Base-by-base conservation (phyloP, 2,888 invertebrate genomes). In the Mellilla xanthometata region DNA sequence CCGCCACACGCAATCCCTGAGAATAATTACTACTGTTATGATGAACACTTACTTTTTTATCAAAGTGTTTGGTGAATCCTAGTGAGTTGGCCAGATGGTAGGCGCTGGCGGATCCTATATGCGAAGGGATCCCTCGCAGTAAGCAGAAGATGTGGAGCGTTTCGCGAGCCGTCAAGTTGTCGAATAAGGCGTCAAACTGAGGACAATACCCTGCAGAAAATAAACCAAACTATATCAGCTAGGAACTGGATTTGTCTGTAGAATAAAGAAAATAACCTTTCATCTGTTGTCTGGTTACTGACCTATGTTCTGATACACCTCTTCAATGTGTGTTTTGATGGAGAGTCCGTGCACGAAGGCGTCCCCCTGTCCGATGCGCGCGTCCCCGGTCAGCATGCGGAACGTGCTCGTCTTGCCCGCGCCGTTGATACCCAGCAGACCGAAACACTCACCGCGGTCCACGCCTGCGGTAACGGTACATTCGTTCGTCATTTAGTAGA, bases 401-500 rank as follows among this genome's bases (percentile, higher is more conserved):
- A 98, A 98, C 0, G 97, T 96, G 22, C 93, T 94, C 1, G 96
- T 96, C 79, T 96, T 97, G n/a, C 96, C 96, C 11, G 96, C 96
- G 22, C 96, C 96, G 76, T 97, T 96, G 0, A 95, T 92, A 7
- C 96, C 96, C 36, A 96, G 84, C 35, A 96, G 76, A 0, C 96
- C 96, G 70, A 96, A 96, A 66, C 96, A 96, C 75, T 96, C 96
- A 31, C 92, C 93, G 50, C 92, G 85, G 30, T 92, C 91, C 0
- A 95, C 93, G 13, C 93, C 94, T 68, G 93, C 72, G 68, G 76
- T 33, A 10, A 11, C 3, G 5, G 15, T 15, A 15, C 2, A n/a
- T n/a, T n/a, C n/a, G n/a, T n/a, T n/a, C n/a, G n/a, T n/a, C n/a
- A n/a, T n/a, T n/a, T n/a, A n/a, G n/a, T n/a, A n/a, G n/a, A n/a